Evolutionary conservation across 2,113 vertebrate species (phyloP).

Genomic region (Sinocyclocheilus anshuiensis): DNA sequence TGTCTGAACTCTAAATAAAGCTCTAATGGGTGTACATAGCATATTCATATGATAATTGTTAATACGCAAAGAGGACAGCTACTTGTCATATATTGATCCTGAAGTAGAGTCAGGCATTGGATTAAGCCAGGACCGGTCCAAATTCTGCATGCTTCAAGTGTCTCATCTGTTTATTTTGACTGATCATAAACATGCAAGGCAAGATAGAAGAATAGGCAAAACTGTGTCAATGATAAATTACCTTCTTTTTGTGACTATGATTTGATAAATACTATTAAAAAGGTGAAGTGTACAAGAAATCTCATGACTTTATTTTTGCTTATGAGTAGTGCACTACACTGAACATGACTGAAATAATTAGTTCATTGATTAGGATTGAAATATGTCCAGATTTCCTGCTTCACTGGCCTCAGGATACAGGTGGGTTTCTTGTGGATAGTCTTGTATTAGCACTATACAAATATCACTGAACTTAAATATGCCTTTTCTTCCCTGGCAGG

Average conservation of each 20-base stretch:
- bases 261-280: conserved; percentile 53
- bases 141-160: conserved; percentile 11
- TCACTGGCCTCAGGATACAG: conserved; percentile 94
- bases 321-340: neutral
- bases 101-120: neutral
- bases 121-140: neutral
- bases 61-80: neutral
- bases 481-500: conserved; percentile 71
- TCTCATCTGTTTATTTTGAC: conserved; percentile 46
- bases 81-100: neutral
- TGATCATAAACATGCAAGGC: neutral
- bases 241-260: conserved; percentile 18
- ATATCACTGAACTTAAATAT: neutral
- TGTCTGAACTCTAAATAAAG: conserved; percentile 57
- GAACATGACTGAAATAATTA: neutral
- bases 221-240: neutral
- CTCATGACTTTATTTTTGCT: neutral
- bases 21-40: conserved; percentile 42
- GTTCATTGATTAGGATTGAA: neutral
- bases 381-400: conserved; percentile 84
- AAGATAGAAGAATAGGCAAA: neutral
- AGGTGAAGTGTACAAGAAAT: neutral
- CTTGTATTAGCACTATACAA: neutral
- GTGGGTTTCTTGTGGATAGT: conserved; percentile 63
- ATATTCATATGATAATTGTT: conserved; percentile 18